Evolutionary conservation across 2,888 invertebrate genomes (phyloP), one percentile per base, ranked within the genome.

Genomic region (Ellobium chinense): DNA sequence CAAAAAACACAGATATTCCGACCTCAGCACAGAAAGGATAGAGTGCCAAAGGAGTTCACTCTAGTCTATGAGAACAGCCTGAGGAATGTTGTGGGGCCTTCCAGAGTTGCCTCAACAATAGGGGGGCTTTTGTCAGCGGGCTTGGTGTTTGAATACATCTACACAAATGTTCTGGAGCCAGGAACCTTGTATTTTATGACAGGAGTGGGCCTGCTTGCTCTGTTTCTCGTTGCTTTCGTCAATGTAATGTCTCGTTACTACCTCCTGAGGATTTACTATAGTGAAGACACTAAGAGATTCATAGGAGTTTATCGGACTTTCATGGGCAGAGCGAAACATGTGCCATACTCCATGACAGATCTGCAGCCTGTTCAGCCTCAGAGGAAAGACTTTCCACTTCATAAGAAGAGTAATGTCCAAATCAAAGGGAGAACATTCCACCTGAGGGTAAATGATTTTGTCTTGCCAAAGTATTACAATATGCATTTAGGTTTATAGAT

Each of bases 401-500:
- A 74, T 31, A 7, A 29, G 2, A 62, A 74, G 27, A 62, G 74
- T 63, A 74, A 74, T 74, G 9, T 74, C 46, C 9, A 2, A 4
- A 7, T 68, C 18, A 37, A 29, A 3, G 77, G 68, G 7, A 77
- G 58, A 36, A 36, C 4, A 27, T 68, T 58, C 60, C 68, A 68
- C 21, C 27, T 77, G 12, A 66, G 31, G 37, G 77, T n/a, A 14
- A 18, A 27, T 14, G 77, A 77, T 37, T 77, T 77, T 68, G 37
- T 77, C 56, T 63, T 77, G 56, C 77, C 77, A n/a, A 68, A 68
- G 58, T 77, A 68, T 68, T 77, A 58, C 21, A 77, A 77, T 60
- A 60, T 56, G 58, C 77, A 77, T 39, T 68, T 77, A 46, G 74
- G 74, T 34, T 72, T 36, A 34, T 0, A 56, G n/a, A n/a, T n/a